These are phyloP conservation scores for Theretra japonica DNA, from an alignment of 2,888 invertebrate species.

Conservation along the genomic window DNA sequence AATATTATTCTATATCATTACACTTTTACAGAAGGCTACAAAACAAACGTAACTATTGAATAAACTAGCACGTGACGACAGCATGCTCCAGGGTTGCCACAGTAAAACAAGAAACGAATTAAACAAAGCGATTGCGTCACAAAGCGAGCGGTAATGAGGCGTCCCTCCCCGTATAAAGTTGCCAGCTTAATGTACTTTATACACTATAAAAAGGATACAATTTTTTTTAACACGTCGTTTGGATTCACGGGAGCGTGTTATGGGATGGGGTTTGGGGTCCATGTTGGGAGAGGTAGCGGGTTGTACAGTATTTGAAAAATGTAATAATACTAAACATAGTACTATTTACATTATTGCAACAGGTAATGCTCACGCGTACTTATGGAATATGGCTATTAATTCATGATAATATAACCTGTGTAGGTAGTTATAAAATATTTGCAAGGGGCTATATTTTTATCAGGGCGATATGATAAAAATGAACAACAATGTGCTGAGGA, in stretches of 20 bases:
- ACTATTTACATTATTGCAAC: too few relatives aligned
- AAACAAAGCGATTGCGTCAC: slow-evolving; percentile 41
- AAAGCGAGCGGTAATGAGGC: slow-evolving; percentile 32
- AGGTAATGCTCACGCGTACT: too few relatives aligned
- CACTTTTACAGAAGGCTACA: background rate
- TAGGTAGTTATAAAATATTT: too few relatives aligned
- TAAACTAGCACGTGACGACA: background rate
- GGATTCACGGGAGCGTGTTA: slow-evolving; percentile 59
- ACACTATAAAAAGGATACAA: slow-evolving; percentile 54
- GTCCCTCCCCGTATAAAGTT: slow-evolving; percentile 39
- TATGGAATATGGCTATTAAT: too few relatives aligned
- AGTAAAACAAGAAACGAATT: slow-evolving; percentile 51
- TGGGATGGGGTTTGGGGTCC: slow-evolving; percentile 28
- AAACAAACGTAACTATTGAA: background rate
- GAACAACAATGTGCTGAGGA: too few relatives aligned
- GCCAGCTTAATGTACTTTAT: slow-evolving; percentile 21
- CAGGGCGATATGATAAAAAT: too few relatives aligned
- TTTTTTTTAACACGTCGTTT: slow-evolving; percentile 66
- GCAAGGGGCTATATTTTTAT: too few relatives aligned
- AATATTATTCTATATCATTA: too few relatives aligned
- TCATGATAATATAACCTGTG: too few relatives aligned
- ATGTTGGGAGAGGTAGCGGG: slow-evolving; percentile 29
- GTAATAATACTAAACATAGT: too few relatives aligned
- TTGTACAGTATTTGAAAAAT: too few relatives aligned
- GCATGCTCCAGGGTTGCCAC: slow-evolving; percentile 23